Evolutionary conservation across 2,797 vertebrate species (phyloP).

Genomic region (Sebastes itinus): DNA sequence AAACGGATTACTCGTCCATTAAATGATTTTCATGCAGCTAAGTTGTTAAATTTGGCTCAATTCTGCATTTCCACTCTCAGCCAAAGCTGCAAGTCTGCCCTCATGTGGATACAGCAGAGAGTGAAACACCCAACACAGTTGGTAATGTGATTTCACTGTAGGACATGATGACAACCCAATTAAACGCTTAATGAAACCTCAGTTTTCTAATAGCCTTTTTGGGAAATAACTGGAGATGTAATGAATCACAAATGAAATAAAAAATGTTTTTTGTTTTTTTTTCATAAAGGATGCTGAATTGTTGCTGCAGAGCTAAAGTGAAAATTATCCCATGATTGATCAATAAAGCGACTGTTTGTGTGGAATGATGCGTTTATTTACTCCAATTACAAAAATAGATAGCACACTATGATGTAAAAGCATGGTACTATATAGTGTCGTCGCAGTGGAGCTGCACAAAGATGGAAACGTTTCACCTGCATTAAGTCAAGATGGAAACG

Average conservation of each 20-base stretch:
- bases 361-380: constrained; percentile 18
- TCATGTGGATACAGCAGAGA: constrained; percentile 85
- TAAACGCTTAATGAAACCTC: constrained; percentile 70
- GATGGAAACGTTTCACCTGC: constrained; percentile 18
- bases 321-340: constrained; percentile 18
- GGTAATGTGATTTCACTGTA: constrained; percentile 48
- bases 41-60: constrained; percentile 29
- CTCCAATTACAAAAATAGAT: constrained; percentile 2
- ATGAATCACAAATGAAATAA: constrained; percentile 20
- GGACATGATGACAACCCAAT: constrained; percentile 61
- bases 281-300: not conserved
- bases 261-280: not conserved
- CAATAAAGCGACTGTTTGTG: constrained; percentile 14
- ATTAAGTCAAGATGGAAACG: not conserved
- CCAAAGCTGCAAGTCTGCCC: constrained; percentile 84
- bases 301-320: not conserved
- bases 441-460: not conserved
- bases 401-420: not conserved
- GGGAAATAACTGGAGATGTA: constrained; percentile 29
- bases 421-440: not conserved
- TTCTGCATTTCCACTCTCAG: constrained; percentile 23
- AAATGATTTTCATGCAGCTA: constrained; percentile 23
- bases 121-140: constrained; percentile 35
- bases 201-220: constrained; percentile 35
- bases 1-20: constrained; percentile 7